phyloP scores from a whole-genome alignment of 2,888 invertebrate species.

The Lasioglossum lativentre region DNA sequence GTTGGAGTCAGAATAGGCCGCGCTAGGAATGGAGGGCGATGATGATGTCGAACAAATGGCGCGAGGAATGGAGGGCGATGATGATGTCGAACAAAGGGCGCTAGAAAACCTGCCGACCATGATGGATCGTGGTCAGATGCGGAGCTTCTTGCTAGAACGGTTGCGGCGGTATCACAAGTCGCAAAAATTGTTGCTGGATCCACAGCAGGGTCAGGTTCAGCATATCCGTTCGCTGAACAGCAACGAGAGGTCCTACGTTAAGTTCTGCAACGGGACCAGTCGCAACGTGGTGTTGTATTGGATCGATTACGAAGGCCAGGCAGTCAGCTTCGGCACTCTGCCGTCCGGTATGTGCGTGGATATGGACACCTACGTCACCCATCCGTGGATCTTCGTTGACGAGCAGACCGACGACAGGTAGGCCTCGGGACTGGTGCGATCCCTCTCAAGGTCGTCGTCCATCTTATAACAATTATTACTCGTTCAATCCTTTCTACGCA shows the following conservation, averaged over 20 bases:
- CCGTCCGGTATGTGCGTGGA: slow-evolving; percentile 86
- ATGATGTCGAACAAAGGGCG: too few relatives aligned
- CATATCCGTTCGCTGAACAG: slow-evolving; percentile 77
- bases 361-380: slow-evolving; percentile 91
- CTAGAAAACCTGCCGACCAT: too few relatives aligned
- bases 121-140: neutral
- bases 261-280: slow-evolving; percentile 88
- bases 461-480: too few relatives aligned
- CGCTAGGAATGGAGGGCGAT: neutral
- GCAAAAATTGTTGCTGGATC: neutral
- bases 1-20: neutral
- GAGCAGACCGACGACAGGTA: slow-evolving; percentile 88
- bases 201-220: slow-evolving; percentile 11
- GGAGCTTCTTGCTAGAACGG: neutral
- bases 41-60: too few relatives aligned
- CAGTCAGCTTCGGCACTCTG: slow-evolving; percentile 88
- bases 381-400: slow-evolving; percentile 94
- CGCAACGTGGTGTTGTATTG: slow-evolving; percentile 89
- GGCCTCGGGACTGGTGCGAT: neutral
- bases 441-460: neutral
- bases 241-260: slow-evolving; percentile 84
- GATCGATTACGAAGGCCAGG: slow-evolving; percentile 90
- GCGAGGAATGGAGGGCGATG: too few relatives aligned
- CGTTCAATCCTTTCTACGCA: neutral
- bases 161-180: neutral